A percentile compares a stretch with the other conserved stretches of the same genome.
Conservation (phyloP, 2,888 invertebrate species). For the Volucella inflata region DNA sequence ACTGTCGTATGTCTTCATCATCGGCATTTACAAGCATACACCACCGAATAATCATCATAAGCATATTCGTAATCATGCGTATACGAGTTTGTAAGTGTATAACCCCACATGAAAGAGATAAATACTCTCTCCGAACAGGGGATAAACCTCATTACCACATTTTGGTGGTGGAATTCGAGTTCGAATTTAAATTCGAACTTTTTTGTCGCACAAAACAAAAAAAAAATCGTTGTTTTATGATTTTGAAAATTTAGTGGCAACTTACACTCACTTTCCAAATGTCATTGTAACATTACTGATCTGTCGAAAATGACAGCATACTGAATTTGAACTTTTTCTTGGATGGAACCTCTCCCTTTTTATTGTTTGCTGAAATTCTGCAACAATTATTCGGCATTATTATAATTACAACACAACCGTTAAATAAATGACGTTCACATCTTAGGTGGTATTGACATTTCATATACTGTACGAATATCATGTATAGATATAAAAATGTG, state of each 20-base stretch:
- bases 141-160: slow-evolving; percentile 29
- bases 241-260: background rate
- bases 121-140: slow-evolving; percentile 4
- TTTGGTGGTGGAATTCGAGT: slow-evolving; percentile 23
- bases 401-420: slow-evolving; percentile 49
- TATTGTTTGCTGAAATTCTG: background rate
- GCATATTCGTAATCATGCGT: slow-evolving; percentile 39
- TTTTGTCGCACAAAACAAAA: background rate
- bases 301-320: too few species aligned
- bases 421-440: slow-evolving; percentile 40
- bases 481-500: slow-evolving; percentile 43
- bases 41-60: slow-evolving; percentile 43
- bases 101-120: slow-evolving; percentile 25
- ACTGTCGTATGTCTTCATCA: too few species aligned
- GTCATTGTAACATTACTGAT: too few species aligned
- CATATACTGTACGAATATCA: slow-evolving; percentile 35
- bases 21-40: slow-evolving; percentile 13
- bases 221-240: background rate
- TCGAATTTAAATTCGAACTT: slow-evolving; percentile 3
- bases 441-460: slow-evolving; percentile 60
- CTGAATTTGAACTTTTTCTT: too few species aligned
- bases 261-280: too few species aligned
- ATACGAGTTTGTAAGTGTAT: slow-evolving; percentile 3
- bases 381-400: slow-evolving; percentile 38
- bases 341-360: slow-evolving; percentile 25